Base-by-base conservation (phyloP, 1,140 invertebrate species). In the Drosophila athabasca region DNA sequence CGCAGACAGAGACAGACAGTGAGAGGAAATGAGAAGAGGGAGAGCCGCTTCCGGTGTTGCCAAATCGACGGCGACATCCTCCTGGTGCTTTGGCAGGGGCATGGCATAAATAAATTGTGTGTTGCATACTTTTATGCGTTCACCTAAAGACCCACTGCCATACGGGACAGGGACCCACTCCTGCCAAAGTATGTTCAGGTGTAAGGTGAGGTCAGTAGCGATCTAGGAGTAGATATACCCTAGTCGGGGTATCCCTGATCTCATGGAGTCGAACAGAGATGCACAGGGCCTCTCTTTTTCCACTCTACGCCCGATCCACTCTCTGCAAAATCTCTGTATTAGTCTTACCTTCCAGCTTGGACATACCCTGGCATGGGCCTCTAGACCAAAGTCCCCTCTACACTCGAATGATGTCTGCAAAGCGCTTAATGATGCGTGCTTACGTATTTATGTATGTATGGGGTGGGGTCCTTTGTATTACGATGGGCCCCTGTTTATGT, bases 51-150 rank as follows among this genome's bases (percentile, higher is more conserved):
- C 58, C 81, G 81, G 35, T 50, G 69, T 48, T 75, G 46, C 79
- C 70, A 85, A 84, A 85, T 81, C 77, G 76, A 72, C 59, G 52
- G 64, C 68, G 62, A 69, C 67, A 82, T 83, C 83, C 83, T 85
- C 66, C 62, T 62, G 62, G 9, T 39, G 35, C 35, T 13, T 3
- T 11, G 11, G 35, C 11, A 13, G 35, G 13, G 35, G 35, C 35
- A 13, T 11, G 64, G 62, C 66, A 67, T 79, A 82, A 74, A 85
- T 85, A 85, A 88, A 87, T 88, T 88, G 53, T 76, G 57, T 55
- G 61, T 55, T 72, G 62, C 75, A 78, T 87, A 87, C 70, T 82
- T 87, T 76, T 66, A 73, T 53, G 75, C 78, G 48, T 49, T 65
- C 39, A 76, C 74, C 62, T 69, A 62, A 13, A 19, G 31, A 19